Evolutionary conservation across 2,888 invertebrate species (phyloP).

Genomic region (Xiphydria camelus): DNA sequence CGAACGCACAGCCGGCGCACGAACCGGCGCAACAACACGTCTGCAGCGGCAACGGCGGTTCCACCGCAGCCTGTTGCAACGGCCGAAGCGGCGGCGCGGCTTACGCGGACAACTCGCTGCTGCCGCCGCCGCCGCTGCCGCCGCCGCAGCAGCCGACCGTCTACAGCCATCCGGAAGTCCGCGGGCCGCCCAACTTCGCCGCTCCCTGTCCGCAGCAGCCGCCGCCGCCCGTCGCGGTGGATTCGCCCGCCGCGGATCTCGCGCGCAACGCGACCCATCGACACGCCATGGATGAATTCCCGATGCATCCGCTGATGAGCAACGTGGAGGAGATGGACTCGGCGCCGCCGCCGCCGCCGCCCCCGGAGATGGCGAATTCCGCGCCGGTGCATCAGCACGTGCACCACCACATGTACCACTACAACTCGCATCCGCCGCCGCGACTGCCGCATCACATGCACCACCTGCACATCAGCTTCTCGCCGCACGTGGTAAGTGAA

Average conservation of each 20-base stretch:
- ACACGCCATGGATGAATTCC: no score
- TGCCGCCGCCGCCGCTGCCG: conserved; percentile 34
- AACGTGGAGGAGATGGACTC: conserved; percentile 51
- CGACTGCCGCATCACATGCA: conserved; percentile 52
- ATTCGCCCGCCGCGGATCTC: conserved; percentile 12
- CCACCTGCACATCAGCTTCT: conserved; percentile 64
- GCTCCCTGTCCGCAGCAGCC: conserved; percentile 42
- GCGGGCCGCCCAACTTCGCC: conserved; percentile 38
- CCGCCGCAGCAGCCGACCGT: conserved; percentile 58
- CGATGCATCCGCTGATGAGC: no score
- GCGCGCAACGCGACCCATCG: no score
- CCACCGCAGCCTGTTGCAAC: conserved; percentile 34
- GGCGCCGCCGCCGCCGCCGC: conserved; percentile 14
- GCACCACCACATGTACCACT: conserved; percentile 80
- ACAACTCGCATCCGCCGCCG: conserved; percentile 58
- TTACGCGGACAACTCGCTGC: conserved; percentile 35
- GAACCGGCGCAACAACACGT: conserved; percentile 37
- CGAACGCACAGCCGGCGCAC: conserved; percentile 38
- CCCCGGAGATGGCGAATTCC: conserved; percentile 35
- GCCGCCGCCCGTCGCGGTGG: conserved; percentile 25
- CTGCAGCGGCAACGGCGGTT: conserved; percentile 35
- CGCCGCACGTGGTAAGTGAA: conserved; percentile 39
- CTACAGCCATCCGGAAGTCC: conserved; percentile 57
- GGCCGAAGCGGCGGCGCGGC: conserved; percentile 31
- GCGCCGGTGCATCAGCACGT: conserved; percentile 64